Evolutionary conservation across 2,797 vertebrate species (phyloP).

Genomic region (Antennarius maculatus): DNA sequence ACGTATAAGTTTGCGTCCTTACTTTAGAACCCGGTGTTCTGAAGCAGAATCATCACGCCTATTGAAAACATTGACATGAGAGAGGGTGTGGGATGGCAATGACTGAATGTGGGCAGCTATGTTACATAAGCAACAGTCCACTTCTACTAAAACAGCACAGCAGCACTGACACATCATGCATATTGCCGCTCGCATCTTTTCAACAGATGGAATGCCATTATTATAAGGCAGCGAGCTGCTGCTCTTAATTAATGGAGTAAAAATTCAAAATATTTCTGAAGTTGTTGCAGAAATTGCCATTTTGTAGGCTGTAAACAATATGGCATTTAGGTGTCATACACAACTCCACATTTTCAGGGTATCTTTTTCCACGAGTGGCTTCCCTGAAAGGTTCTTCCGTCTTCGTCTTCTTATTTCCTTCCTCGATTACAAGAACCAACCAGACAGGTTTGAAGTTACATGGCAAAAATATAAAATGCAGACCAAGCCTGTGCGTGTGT

Average conservation of each 20-base stretch:
- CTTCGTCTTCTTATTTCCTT: constrained; percentile 52
- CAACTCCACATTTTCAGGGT: constrained; percentile 13
- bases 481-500: constrained; percentile 26
- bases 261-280: not conserved
- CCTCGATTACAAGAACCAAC: constrained; percentile 49
- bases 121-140: constrained; percentile 70
- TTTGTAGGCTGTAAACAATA: not conserved
- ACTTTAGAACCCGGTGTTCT: constrained; percentile 36
- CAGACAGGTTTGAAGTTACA: constrained; percentile 58
- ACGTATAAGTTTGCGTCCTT: constrained; percentile 1
- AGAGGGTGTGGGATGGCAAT: constrained; percentile 72
- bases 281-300: not conserved
- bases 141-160: constrained; percentile 61
- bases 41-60: constrained; percentile 54
- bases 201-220: constrained; percentile 33
- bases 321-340: not conserved
- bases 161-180: constrained; percentile 48
- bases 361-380: constrained; percentile 24
- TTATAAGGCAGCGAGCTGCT: constrained; percentile 3
- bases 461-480: constrained; percentile 54
- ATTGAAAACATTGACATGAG: constrained; percentile 70
- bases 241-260: not conserved
- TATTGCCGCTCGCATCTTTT: constrained; percentile 38
- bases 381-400: constrained; percentile 30
- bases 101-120: constrained; percentile 71